Evolutionary conservation across 2,113 vertebrate genomes (phyloP).

Genomic region (Clarias macrocephalus): DNA sequence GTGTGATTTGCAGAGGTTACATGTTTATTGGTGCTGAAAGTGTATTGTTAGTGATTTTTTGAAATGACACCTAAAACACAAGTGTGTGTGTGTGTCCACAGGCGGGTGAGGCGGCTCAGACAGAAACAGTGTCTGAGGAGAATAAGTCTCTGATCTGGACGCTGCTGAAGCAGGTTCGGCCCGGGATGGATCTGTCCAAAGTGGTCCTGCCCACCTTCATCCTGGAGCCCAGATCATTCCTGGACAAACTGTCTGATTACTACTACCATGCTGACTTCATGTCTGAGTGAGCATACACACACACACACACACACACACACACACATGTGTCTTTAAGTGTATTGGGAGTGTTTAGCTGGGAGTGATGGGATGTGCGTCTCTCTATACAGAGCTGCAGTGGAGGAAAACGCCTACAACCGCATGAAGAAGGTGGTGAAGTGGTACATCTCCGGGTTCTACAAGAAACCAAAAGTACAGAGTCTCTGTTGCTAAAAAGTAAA

Average conservation of each 20-base stretch:
- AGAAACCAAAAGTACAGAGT: slow-evolving; percentile 90
- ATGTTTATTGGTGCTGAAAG: slow-evolving; percentile 12
- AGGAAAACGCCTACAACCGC: slow-evolving; percentile 94
- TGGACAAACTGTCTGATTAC: slow-evolving; percentile 98
- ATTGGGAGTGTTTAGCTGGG: not conserved
- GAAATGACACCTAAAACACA: slow-evolving; percentile 13
- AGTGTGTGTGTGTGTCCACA: slow-evolving; percentile 61
- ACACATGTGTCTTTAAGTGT: not conserved
- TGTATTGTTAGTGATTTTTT: slow-evolving; percentile 2
- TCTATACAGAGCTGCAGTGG: slow-evolving; percentile 84
- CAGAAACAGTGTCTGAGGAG: slow-evolving; percentile 97
- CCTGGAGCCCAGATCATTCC: slow-evolving; percentile 92
- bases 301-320: not conserved
- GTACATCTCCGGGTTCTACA: slow-evolving; percentile 99
- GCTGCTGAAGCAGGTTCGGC: slow-evolving; percentile 94
- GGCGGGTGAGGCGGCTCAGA: slow-evolving; percentile 95
- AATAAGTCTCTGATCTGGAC: slow-evolving; percentile 99
- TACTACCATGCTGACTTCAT: slow-evolving; percentile 97
- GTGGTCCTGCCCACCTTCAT: slow-evolving; percentile 98
- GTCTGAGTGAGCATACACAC: slow-evolving; percentile 57
- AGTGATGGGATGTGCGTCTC: slow-evolving; percentile 39
- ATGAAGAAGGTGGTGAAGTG: slow-evolving; percentile 98
- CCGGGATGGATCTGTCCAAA: slow-evolving; percentile 97
- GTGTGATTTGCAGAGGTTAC: not conserved
- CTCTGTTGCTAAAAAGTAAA: not conserved